Percentiles rank a stretch among this genome's conserved stretches.
These are phyloP conservation scores for Urocynchramus pylzowi DNA, from an alignment of 2,113 vertebrate species.

Conservation along the genomic window DNA sequence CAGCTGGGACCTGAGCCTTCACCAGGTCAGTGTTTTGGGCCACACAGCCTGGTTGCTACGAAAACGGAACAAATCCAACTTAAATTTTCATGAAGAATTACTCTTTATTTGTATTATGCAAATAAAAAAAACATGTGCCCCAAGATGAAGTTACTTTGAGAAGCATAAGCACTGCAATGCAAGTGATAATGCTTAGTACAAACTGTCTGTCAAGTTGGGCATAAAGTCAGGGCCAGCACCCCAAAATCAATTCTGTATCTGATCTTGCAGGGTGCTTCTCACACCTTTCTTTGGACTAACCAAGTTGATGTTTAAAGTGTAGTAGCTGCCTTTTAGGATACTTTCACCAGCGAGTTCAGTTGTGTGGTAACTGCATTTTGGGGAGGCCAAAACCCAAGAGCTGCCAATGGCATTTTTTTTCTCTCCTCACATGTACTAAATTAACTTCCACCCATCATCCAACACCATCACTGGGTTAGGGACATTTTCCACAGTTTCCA, in stretches of 20 bases:
- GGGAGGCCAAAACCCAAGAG: background rate
- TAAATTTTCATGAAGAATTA: background rate
- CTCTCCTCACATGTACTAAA: background rate
- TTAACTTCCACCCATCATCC: background rate
- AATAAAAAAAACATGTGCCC: background rate
- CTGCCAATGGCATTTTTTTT: background rate
- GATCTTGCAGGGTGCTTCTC: background rate
- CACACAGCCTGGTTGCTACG: background rate
- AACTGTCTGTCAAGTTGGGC: background rate
- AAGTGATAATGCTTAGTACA: background rate
- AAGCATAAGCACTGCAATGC: background rate
- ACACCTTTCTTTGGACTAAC: background rate
- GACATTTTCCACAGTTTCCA: background rate
- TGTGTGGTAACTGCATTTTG: background rate
- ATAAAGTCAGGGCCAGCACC: background rate
- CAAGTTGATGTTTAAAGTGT: background rate
- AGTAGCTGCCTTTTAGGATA: slow-evolving; percentile 12
- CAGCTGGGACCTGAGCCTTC: background rate
- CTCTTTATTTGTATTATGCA: slow-evolving; percentile 46
- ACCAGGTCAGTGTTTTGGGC: background rate
- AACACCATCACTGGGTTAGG: background rate
- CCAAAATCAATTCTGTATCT: background rate
- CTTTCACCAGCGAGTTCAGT: background rate
- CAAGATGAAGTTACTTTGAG: background rate
- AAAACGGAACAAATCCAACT: background rate